Base-by-base conservation (phyloP, 2,113 vertebrate genomes). In the Gymnogyps californianus region DNA sequence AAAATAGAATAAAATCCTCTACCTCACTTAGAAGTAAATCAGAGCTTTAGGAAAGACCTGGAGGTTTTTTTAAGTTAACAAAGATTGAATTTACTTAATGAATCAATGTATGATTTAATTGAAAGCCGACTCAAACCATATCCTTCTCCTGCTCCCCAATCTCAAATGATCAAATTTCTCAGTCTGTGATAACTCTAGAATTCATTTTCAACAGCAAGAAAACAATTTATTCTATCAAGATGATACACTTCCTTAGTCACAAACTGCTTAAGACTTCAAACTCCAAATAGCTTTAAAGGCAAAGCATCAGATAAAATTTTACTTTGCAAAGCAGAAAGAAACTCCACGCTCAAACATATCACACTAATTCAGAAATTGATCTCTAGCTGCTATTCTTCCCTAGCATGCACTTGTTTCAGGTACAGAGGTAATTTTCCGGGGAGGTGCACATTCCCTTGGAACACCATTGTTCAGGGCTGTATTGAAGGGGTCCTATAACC, bases 1-100 rank as follows among this genome's bases (percentile, higher is more conserved):
- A 94, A 97, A 86, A 95, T 9, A 92, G 46, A 96, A 28, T 78
- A 91, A 94, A 97, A 69, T 96, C 67, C 81, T 96, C 52, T 54
- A 78, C 70, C 92, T 96, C 26, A 87, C 26, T 77, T 62, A 95
- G 71, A 96, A 94, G 88, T 89, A 95, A 93, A 92, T 78, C 58
- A 94, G 47, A 94, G 46, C 57, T 90, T 96, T 88, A 76, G 71
- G 61, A 89, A 91, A 95, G 40, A 78, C 46, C 55, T 49, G n/a
- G 42, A 91, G 76, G 18, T 62, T 70, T 97, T 91, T 91, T 72
- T 67, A 54, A 36, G 28, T 92, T 83, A 93, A 40, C 47, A 91
- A 72, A 94, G 47, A 80, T 59, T 91, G 91, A 92, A 91, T 83
- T 70, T 96, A 83, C 46, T 87, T 93, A 55, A 74, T 38, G 34